Percentiles rank a stretch among this genome's conserved stretches.
These are phyloP conservation scores for Sapajus apella DNA, from an alignment of 2,113 vertebrate genomes.

Conservation along the genomic window DNA sequence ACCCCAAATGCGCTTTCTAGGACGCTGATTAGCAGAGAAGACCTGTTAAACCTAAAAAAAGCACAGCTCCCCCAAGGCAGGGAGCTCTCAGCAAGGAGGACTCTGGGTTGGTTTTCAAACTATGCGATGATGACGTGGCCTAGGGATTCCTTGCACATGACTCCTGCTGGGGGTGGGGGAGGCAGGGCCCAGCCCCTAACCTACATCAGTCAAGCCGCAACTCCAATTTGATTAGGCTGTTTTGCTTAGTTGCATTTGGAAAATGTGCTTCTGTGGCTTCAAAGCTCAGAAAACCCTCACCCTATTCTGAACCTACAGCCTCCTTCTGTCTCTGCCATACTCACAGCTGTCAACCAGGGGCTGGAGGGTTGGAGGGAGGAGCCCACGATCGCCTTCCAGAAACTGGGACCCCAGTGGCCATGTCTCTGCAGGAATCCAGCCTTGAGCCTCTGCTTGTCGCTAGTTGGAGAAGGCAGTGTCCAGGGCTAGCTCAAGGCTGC, in stretches of 20 bases:
- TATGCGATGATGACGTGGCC: background rate
- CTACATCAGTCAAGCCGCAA: background rate
- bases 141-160: background rate
- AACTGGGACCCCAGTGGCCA: background rate
- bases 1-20: background rate
- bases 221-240: background rate
- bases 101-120: background rate
- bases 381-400: background rate
- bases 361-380: background rate
- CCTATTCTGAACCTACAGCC: background rate
- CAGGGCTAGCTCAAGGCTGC: background rate
- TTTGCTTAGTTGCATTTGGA: background rate
- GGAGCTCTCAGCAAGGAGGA: background rate
- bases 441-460: background rate
- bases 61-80: background rate
- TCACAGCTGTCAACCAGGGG: background rate
- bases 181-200: background rate
- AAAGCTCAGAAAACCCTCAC: background rate
- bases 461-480: background rate
- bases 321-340: background rate
- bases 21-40: background rate
- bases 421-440: background rate
- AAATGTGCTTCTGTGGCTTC: background rate
- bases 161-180: background rate
- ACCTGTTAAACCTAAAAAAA: background rate